phyloP scores from a whole-genome alignment of 1,140 invertebrate genomes.

The Mercenaria mercenaria region DNA sequence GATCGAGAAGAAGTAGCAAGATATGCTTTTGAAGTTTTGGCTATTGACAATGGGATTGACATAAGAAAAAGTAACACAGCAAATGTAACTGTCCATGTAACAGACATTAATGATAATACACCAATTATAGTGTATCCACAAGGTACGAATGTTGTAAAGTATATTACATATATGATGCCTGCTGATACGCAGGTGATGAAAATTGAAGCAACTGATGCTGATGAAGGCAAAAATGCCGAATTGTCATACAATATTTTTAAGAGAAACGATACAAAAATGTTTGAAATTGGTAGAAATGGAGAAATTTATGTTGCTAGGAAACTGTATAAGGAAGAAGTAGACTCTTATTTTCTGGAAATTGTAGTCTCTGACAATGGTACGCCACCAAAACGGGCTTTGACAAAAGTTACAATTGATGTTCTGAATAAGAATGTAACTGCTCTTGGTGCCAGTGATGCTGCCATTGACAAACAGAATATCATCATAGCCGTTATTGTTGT shows the following conservation, averaged over 20 bases:
- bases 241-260: slow-evolving; percentile 90
- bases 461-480: slow-evolving; percentile 36
- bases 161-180: slow-evolving; percentile 61
- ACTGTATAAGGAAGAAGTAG: slow-evolving; percentile 43
- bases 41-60: slow-evolving; percentile 53
- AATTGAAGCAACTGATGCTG: slow-evolving; percentile 83
- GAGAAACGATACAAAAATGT: slow-evolving; percentile 85
- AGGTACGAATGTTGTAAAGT: slow-evolving; percentile 69
- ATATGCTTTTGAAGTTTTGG: slow-evolving; percentile 55
- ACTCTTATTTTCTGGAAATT: slow-evolving; percentile 37
- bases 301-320: slow-evolving; percentile 59
- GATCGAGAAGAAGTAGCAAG: slow-evolving; percentile 39
- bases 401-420: slow-evolving; percentile 44
- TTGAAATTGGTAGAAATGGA: slow-evolving; percentile 52
- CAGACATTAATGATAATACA: slow-evolving; percentile 65
- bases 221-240: slow-evolving; percentile 88
- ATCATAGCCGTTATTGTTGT: slow-evolving; percentile 59
- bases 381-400: slow-evolving; percentile 22
- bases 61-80: slow-evolving; percentile 37
- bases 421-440: slow-evolving; percentile 48
- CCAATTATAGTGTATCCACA: slow-evolving; percentile 77
- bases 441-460: background rate
- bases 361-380: slow-evolving; percentile 42
- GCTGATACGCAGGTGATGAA: slow-evolving; percentile 90
- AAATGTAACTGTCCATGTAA: slow-evolving; percentile 53